phyloP scores from a whole-genome alignment of 2,888 invertebrate species.

The Dryobotodes eremita region DNA sequence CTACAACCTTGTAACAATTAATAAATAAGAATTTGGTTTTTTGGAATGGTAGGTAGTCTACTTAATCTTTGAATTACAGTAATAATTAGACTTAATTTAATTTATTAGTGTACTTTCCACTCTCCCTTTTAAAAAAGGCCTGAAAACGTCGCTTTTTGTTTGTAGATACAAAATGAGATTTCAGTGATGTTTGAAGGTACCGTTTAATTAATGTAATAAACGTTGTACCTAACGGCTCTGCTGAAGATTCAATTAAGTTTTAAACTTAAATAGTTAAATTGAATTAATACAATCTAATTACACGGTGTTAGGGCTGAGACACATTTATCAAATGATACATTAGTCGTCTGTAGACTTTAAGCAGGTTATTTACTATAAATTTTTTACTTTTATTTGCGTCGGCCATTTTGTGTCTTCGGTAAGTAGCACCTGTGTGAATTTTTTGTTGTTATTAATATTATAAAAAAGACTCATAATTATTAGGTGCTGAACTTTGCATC shows the following conservation, averaged over 20 bases:
- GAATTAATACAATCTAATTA: slow-evolving; percentile 67
- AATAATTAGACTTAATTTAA: slow-evolving; percentile 49
- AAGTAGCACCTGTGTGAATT: not conserved
- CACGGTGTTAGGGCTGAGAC: slow-evolving; percentile 50
- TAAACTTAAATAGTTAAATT: slow-evolving; percentile 67
- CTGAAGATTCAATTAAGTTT: slow-evolving; percentile 70
- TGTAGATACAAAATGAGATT: slow-evolving; percentile 66
- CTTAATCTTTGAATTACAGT: slow-evolving; percentile 3
- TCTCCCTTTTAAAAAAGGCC: slow-evolving; percentile 49
- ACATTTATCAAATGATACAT: slow-evolving; percentile 51
- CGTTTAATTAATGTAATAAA: slow-evolving; percentile 71
- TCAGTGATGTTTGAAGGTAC: slow-evolving; percentile 65
- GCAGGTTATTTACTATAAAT: not conserved
- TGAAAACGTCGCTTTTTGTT: slow-evolving; percentile 58
- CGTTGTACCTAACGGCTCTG: slow-evolving; percentile 60
- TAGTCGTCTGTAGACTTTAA: not conserved
- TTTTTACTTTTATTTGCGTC: not conserved
- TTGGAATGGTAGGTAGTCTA: not conserved
- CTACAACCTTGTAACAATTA: not conserved
- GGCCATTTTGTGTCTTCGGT: not conserved
- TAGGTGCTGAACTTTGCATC: not conserved
- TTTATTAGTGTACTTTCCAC: slow-evolving; percentile 47
- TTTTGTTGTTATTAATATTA: not conserved
- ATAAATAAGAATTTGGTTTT: not conserved
- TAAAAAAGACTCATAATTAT: not conserved